Conservation (phyloP, 2,797 vertebrate genomes). For the Yasuhikotakia modesta region DNA sequence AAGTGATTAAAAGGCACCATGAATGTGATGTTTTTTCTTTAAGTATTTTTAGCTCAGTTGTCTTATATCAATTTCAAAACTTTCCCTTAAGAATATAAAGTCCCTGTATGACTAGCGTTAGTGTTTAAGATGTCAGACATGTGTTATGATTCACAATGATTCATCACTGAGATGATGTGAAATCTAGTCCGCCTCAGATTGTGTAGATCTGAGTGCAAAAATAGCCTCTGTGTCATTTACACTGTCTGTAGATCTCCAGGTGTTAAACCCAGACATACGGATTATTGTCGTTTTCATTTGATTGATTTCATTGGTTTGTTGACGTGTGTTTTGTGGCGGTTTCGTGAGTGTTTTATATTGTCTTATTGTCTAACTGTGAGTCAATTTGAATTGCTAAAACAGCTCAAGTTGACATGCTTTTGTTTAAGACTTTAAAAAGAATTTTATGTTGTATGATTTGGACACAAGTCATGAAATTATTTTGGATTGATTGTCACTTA, state of each 20-base stretch:
- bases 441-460: no score
- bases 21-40: no score
- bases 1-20: no score
- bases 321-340: no score
- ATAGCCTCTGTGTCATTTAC: not conserved
- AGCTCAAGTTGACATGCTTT: no score
- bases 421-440: no score
- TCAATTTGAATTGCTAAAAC: no score
- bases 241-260: not conserved
- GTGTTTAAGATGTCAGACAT: not conserved
- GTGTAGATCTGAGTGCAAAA: not conserved
- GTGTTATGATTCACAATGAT: not conserved
- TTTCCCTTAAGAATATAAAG: not conserved
- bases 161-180: not conserved
- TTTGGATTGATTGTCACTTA: no score
- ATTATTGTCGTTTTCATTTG: not conserved
- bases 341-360: no score
- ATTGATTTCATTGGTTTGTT: not conserved
- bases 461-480: no score
- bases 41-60: no score
- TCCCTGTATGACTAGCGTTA: not conserved
- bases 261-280: not conserved
- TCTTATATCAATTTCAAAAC: not conserved
- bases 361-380: no score
- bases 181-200: not conserved